phyloP scores from a whole-genome alignment of 2,797 vertebrate genomes.

The Vipera ursinii region DNA sequence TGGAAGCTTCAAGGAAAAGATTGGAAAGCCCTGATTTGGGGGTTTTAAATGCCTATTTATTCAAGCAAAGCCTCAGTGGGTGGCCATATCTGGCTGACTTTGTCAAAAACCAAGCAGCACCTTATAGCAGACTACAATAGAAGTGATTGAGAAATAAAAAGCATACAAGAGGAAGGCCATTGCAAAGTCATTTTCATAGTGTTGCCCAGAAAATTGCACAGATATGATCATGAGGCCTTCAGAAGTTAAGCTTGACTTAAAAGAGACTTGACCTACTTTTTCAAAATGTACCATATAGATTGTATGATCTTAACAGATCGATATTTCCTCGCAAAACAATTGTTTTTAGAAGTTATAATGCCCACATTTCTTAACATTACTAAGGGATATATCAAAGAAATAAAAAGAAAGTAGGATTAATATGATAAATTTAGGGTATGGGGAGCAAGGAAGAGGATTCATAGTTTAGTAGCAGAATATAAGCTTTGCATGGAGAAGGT shows the following conservation, averaged over 20 bases:
- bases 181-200: neutral
- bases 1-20: slow-evolving; percentile 28
- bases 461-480: neutral
- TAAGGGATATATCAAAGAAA: neutral
- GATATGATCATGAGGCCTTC: neutral
- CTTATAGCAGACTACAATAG: neutral
- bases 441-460: too few relatives aligned
- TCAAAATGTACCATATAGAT: neutral
- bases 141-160: neutral
- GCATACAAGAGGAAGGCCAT: neutral
- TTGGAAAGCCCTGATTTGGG: neutral
- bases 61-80: neutral
- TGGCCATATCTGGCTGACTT: neutral
- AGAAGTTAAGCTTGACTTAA: neutral
- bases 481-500: neutral
- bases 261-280: neutral
- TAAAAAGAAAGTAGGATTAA: neutral
- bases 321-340: neutral
- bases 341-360: neutral
- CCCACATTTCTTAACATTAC: neutral
- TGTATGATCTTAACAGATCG: slow-evolving; percentile 11
- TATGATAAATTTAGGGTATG: neutral
- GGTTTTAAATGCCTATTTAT: slow-evolving; percentile 7
- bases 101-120: neutral
- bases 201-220: neutral